These are phyloP conservation scores for Rhabdophis nuchalis DNA, from an alignment of 2,797 vertebrate genomes.

Conservation along the genomic window DNA sequence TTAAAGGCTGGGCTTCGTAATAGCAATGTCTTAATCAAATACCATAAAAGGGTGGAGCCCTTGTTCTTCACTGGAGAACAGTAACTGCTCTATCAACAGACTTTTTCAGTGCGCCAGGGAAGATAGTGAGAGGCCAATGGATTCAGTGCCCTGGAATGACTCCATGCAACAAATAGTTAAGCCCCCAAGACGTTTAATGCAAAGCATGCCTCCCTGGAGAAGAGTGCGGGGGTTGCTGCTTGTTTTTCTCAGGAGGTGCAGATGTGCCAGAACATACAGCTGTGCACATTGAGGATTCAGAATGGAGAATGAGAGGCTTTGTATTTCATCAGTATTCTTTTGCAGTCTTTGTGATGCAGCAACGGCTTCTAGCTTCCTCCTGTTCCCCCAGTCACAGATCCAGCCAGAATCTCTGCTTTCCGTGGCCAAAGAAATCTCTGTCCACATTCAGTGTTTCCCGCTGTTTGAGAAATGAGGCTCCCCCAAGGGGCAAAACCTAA, in stretches of 20 bases:
- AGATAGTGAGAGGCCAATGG: not conserved
- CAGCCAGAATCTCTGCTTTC: constrained; percentile 26
- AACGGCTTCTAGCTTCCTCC: constrained; percentile 15
- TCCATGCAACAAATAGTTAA: constrained; percentile 10
- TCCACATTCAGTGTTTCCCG: constrained; percentile 21
- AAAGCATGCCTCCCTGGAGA: constrained; percentile 14
- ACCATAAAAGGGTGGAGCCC: constrained; percentile 6
- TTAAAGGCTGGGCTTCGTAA: not conserved
- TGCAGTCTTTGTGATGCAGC: constrained; percentile 21
- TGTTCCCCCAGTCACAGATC: not conserved
- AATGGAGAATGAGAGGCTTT: constrained; percentile 33
- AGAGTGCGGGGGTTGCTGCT: constrained; percentile 7
- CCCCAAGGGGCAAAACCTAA: not conserved
- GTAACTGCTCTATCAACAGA: not conserved
- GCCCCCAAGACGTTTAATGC: not conserved
- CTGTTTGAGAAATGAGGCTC: constrained; percentile 10
- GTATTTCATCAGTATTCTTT: constrained; percentile 21
- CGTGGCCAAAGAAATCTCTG: constrained; percentile 47
- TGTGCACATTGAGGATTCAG: constrained; percentile 20
- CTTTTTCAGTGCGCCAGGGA: not conserved
- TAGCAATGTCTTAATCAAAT: not conserved
- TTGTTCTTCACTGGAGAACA: not conserved
- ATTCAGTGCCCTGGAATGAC: constrained; percentile 15
- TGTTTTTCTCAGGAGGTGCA: constrained; percentile 28
- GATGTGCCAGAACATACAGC: constrained; percentile 36